Evolutionary conservation across 2,888 invertebrate genomes (phyloP).

Genomic region (Idaea biselata): DNA sequence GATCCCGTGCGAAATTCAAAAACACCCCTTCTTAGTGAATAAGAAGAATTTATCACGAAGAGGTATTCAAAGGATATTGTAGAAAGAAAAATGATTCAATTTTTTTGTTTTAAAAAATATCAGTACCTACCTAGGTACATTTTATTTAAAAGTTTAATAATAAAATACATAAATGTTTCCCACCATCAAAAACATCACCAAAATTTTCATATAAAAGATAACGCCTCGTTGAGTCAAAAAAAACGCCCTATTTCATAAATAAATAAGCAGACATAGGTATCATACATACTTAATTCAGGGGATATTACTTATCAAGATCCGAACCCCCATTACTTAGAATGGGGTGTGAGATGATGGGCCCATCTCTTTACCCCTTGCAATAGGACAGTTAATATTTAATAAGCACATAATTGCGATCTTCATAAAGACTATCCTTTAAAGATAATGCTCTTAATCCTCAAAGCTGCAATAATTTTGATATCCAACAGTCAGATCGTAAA

Average conservation of each 20-base stretch:
- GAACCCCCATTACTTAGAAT: conserved; percentile 17
- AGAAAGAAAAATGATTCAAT: too few relatives aligned
- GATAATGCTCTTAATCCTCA: not conserved
- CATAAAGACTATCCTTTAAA: conserved; percentile 4
- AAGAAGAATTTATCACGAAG: too few relatives aligned
- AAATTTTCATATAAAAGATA: too few relatives aligned
- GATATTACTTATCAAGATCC: conserved; percentile 4
- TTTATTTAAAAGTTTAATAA: too few relatives aligned
- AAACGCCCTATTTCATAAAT: not conserved
- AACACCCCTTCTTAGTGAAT: too few relatives aligned
- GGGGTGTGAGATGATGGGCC: conserved; percentile 40
- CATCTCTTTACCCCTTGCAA: conserved; percentile 45
- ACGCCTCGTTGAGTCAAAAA: too few relatives aligned
- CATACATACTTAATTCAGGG: conserved; percentile 3
- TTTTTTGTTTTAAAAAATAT: too few relatives aligned
- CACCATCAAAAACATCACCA: too few relatives aligned
- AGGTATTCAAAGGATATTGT: too few relatives aligned
- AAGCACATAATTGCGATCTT: conserved; percentile 50
- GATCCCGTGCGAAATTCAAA: too few relatives aligned
- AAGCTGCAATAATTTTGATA: not conserved
- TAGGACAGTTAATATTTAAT: conserved; percentile 55
- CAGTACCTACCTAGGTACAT: too few relatives aligned
- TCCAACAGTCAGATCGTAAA: not conserved
- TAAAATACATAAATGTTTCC: too few relatives aligned
- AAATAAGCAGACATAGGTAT: not conserved